Evolutionary conservation across 1,140 invertebrate species (phyloP), one percentile per base, ranked within the genome.

Genomic region (Bombus difficillimus): DNA sequence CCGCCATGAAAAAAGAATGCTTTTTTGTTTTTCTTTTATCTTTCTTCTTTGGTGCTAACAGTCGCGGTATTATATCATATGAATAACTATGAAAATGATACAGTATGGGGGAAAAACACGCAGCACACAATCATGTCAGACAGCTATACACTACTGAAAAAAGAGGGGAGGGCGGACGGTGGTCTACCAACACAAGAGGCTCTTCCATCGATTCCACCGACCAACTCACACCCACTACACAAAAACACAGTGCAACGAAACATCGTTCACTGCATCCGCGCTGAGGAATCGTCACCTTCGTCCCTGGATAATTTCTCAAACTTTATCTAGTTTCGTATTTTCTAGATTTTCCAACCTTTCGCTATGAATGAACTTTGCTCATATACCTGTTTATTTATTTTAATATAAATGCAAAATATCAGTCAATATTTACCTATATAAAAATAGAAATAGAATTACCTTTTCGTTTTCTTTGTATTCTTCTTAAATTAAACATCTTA

Each of bases 211-310:
- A 76, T 34, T 64, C 83, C 90, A 92, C 91, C 92, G 92, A 89
- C 87, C 91, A 88, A 91, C 90, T 90, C 89, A 92, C 90, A 89
- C 91, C 89, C 87, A 89, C 90, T 90, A 93, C 90, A 93, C 89
- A 94, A 88, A 93, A 93, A 93, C 92, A 93, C 92, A 94, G 92
- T 89, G 92, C 72, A 75, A 78, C 85, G 87, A 88, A 88, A 89
- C 93, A 93, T 93, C 89, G 91, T 91, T 88, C 64, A 73, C 74
- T 83, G 74, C 41, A 83, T 77, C 41, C 18, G 41, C 78, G 74
- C 73, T 32, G 41, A 32, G 34, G 53, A 79, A 83, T 66, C 81
- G 77, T 85, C 79, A 59, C 79, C 84, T 25, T 85, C 75, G 47
- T 59, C 15, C 59, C 28, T 53, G 53, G 10, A 10, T 3, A n/a